Evolutionary conservation across 2,888 invertebrate genomes (phyloP).

Genomic region (Lithodes maja): DNA sequence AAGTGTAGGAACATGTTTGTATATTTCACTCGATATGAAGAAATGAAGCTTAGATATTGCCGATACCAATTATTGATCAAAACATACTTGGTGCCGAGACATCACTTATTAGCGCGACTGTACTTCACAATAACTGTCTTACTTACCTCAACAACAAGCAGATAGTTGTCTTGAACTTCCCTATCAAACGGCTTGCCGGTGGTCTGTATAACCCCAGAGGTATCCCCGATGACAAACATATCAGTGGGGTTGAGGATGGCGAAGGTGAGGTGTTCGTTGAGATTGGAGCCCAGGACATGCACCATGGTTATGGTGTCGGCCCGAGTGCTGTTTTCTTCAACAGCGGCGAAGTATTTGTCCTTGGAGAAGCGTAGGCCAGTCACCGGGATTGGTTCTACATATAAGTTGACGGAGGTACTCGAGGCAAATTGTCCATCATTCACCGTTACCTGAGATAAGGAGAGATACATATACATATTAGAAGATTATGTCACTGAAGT

Average conservation of each 20-base stretch:
- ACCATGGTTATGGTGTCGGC: slow-evolving; percentile 86
- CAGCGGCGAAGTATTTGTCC: slow-evolving; percentile 85
- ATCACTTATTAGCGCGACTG: too few relatives aligned
- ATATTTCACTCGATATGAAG: too few relatives aligned
- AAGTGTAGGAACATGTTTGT: too few relatives aligned
- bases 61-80: too few relatives aligned
- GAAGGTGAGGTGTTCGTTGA: slow-evolving; percentile 92
- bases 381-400: slow-evolving; percentile 80
- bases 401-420: slow-evolving; percentile 82
- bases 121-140: too few relatives aligned
- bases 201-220: slow-evolving; percentile 92
- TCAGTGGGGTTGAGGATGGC: slow-evolving; percentile 88
- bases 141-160: slow-evolving; percentile 87
- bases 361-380: slow-evolving; percentile 89
- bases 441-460: slow-evolving; percentile 81
- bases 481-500: too few relatives aligned
- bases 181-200: slow-evolving; percentile 90
- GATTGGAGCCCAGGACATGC: slow-evolving; percentile 88
- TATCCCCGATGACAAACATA: slow-evolving; percentile 81
- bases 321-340: slow-evolving; percentile 90
- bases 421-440: slow-evolving; percentile 90
- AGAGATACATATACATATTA: not conserved
- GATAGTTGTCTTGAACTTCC: slow-evolving; percentile 86
- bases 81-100: too few relatives aligned
- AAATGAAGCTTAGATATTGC: too few relatives aligned